Percentiles rank a stretch among this genome's conserved stretches.
These are phyloP conservation scores for Eristalis intricaria DNA, from an alignment of 2,888 invertebrate genomes.

Conservation along the genomic window DNA sequence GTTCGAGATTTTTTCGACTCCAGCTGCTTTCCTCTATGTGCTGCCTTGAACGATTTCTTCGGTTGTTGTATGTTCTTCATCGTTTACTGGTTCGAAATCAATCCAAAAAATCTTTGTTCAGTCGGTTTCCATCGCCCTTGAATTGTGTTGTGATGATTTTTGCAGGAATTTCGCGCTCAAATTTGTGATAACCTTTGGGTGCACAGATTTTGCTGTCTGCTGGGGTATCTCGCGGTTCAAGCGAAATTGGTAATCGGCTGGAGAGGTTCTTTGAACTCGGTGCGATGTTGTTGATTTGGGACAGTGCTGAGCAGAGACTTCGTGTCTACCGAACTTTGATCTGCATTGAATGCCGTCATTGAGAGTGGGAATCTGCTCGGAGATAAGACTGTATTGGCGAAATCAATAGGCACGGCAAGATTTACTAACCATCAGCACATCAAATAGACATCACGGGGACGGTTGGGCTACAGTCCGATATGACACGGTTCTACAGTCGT, in stretches of 20 bases:
- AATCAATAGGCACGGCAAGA: no score
- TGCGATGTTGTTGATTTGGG: neutral
- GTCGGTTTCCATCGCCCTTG: neutral
- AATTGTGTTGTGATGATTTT: neutral
- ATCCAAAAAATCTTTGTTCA: neutral
- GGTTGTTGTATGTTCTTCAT: neutral
- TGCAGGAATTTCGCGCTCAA: neutral
- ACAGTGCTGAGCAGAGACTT: no score
- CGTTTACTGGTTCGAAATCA: neutral
- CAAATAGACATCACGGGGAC: no score
- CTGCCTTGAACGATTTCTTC: neutral
- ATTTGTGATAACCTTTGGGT: neutral
- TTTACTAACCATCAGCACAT: no score
- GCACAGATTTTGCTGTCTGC: neutral
- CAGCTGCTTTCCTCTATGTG: no score
- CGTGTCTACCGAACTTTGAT: no score
- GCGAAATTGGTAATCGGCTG: neutral
- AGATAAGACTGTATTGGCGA: no score
- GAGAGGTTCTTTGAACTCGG: neutral
- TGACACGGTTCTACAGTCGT: no score
- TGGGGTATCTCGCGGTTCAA: neutral
- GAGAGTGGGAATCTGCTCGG: no score
- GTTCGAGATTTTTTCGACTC: no score
- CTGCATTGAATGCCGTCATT: no score
- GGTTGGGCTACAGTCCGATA: no score